Base-by-base conservation (phyloP, 2,888 invertebrate genomes). In the Gari tellinella region DNA sequence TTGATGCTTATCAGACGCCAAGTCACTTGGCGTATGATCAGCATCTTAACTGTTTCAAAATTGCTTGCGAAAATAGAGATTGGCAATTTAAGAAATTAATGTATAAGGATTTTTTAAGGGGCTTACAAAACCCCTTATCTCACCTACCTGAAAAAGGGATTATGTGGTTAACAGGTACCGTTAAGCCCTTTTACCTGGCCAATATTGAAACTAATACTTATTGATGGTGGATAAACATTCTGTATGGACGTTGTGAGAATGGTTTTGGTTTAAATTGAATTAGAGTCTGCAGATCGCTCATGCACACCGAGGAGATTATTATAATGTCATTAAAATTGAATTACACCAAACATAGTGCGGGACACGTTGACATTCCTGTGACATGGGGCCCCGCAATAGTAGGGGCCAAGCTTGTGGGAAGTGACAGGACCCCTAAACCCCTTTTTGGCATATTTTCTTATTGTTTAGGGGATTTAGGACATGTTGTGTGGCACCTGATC, bases 161-260 rank as follows among this genome's bases (percentile, higher is more conserved):
- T 43, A 26, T 57, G 45, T 57, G 57, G 57, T 57, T 46, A 45
- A 21, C 46, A 38, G 17, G 56, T 21, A 21, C 23, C 56, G 23
- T 23, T 57, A 26, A 31, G 46, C 19, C 48, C 19, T n/a, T n/a
- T 21, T 48, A 21, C 31, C 10, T 5, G 41, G 45, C 46, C 58
- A 58, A 58, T 58, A 58, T 58, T 46, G 58, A 58, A 58, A 37
- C 45, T 46, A 46, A 48, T 48, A 48, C 48, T 48, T 48, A 48
- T 48, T 48, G 48, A 12, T 48, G 14, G 14, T 48, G 48, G 48
- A 19, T n/a, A 48, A 48, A 48, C 23, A 48, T 48, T 48, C 19
- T 48, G 12, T 19, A 19, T 21, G 23, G 48, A 23, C 17, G 4
- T 23, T 48, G 48, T 48, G 17, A 3, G 10, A 19, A 23, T 12